Evolutionary conservation across 2,113 vertebrate genomes (phyloP).

Genomic region (Cricetomys ansorgei): DNA sequence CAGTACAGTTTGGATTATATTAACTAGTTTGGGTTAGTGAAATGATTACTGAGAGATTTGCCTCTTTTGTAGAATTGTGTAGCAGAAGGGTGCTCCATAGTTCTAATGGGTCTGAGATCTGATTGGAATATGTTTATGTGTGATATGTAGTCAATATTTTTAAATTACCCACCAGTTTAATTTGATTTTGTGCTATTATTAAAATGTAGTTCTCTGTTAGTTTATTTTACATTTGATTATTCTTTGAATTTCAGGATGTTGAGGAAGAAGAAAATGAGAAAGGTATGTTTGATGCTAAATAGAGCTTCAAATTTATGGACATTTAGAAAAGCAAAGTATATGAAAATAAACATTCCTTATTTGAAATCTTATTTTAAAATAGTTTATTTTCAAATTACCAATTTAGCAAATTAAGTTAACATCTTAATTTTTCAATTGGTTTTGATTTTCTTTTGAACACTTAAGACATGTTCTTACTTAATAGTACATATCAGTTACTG

Average conservation of each 20-base stretch:
- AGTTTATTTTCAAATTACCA: constrained; percentile 80
- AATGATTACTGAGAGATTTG: not conserved
- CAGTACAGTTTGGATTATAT: not conserved
- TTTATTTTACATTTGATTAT: constrained; percentile 84
- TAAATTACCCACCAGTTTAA: constrained; percentile 15
- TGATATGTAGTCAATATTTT: constrained; percentile 37
- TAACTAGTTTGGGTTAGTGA: constrained; percentile 37
- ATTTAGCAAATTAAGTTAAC: constrained; percentile 79
- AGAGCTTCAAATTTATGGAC: constrained; percentile 78
- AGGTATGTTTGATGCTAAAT: constrained; percentile 92
- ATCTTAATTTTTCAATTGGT: constrained; percentile 76
- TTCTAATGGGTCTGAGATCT: not conserved
- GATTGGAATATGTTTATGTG: constrained; percentile 7
- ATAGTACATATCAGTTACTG: constrained; percentile 84
- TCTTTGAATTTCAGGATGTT: constrained; percentile 90
- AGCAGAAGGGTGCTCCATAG: not conserved
- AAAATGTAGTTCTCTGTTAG: constrained; percentile 50
- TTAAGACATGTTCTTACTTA: constrained; percentile 68
- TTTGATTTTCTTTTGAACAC: constrained; percentile 82
- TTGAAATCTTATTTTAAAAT: constrained; percentile 79
- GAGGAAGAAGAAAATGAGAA: constrained; percentile 96
- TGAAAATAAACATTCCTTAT: constrained; percentile 75
- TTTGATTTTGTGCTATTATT: constrained; percentile 50
- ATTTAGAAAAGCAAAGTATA: constrained; percentile 73
- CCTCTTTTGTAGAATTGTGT: not conserved